These are phyloP conservation scores for Drosophila hydei DNA, from an alignment of 1,140 invertebrate species.

Conservation along the genomic window DNA sequence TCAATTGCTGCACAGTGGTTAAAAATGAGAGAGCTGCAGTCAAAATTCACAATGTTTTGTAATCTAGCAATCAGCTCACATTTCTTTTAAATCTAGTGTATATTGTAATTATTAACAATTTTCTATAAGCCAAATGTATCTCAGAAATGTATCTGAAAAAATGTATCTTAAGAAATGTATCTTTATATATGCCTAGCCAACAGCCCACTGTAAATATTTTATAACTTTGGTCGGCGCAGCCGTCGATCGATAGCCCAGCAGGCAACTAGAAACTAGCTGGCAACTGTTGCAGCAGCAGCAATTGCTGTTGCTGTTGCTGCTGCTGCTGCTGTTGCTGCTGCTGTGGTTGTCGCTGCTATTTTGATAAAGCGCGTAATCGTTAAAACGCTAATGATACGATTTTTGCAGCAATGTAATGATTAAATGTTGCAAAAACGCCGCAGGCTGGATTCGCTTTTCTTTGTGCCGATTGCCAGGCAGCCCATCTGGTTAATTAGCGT, in stretches of 20 bases:
- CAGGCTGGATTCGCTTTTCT: constrained; percentile 30
- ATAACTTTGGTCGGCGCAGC: neutral
- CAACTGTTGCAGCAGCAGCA: constrained; percentile 20
- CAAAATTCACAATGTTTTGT: too few relatives aligned
- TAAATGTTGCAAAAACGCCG: constrained; percentile 63
- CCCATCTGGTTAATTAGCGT: constrained; percentile 72
- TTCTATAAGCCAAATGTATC: too few relatives aligned
- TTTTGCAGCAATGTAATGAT: constrained; percentile 73
- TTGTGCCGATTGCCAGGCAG: constrained; percentile 20
- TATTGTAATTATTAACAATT: neutral
- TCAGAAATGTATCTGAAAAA: too few relatives aligned
- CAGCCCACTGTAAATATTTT: neutral
- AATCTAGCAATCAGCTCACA: too few relatives aligned
- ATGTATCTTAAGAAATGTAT: neutral
- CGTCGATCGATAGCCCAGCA: neutral
- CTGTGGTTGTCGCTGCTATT: constrained; percentile 50
- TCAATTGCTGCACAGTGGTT: constrained; percentile 47
- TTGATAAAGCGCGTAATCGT: constrained; percentile 78
- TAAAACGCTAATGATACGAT: constrained; percentile 79
- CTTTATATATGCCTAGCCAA: neutral
- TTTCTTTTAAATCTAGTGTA: too few relatives aligned
- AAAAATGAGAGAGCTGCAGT: neutral
- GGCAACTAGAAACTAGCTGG: constrained; percentile 32
- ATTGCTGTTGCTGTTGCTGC: constrained; percentile 14
- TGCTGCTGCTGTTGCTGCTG: constrained; percentile 17